Evolutionary conservation across 2,113 vertebrate genomes (phyloP).

Genomic region (Thunnus maccoyii): DNA sequence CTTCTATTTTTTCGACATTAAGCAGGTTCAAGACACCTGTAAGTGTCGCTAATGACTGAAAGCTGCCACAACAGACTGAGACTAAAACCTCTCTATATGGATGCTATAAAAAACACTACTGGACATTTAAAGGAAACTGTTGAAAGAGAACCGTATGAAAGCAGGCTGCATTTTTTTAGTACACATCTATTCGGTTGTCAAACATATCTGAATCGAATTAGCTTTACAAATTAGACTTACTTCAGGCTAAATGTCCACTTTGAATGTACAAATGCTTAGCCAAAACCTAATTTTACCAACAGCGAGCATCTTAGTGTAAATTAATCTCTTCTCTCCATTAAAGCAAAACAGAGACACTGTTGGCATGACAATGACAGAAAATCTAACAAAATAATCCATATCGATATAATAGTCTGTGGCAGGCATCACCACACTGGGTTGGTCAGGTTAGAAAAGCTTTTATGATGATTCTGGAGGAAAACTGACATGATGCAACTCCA

Average conservation of each 20-base stretch:
- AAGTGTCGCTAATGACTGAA: not conserved
- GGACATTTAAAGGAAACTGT: not conserved
- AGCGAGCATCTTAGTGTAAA: constrained; percentile 17
- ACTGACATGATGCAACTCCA: constrained; percentile 48
- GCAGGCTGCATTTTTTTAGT: not conserved
- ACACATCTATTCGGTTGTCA: constrained; percentile 12
- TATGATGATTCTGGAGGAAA: constrained; percentile 24
- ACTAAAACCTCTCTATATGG: not conserved
- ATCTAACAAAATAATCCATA: constrained; percentile 6
- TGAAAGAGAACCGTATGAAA: not conserved
- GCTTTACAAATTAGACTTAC: not conserved
- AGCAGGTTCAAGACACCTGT: not conserved
- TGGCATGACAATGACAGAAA: constrained; percentile 17
- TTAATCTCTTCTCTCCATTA: constrained; percentile 21
- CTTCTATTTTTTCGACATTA: not conserved
- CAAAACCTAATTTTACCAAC: constrained; percentile 20
- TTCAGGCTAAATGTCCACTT: constrained; percentile 15
- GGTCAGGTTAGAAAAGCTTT: constrained; percentile 19
- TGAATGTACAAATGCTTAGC: not conserved
- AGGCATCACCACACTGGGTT: constrained; percentile 12
- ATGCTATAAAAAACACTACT: not conserved
- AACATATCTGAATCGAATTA: constrained; percentile 7
- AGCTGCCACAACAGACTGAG: too few species aligned
- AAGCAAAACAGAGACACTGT: not conserved
- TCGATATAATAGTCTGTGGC: constrained; percentile 34